Evolutionary conservation across 2,113 vertebrate species (phyloP), one percentile per base, ranked within the genome.

Genomic region (Crotalus tigris): DNA sequence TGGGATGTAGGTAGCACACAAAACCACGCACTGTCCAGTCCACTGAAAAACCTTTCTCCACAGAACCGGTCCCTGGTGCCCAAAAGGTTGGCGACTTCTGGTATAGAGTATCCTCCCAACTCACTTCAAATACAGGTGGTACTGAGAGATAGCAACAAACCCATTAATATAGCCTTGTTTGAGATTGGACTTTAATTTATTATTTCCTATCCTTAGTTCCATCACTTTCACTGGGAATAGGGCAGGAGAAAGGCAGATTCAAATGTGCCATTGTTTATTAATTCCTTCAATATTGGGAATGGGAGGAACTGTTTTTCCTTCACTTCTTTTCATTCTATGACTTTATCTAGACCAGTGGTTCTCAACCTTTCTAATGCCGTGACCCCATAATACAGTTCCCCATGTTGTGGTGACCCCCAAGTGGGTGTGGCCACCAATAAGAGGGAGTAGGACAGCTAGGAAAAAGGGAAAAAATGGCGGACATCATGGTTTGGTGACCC

Each of bases 271-370:
- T 9, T 54, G n/a, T 91, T 46, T 26, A 91, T 7, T 53, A 87
- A 53, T 53, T 26, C 10, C 19, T n/a, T 21, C 57, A 23, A 21
- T 59, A 51, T 87, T 69, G 51, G n/a, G 2, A 81, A 81, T 39
- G 33, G 69, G n/a, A 19, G 33, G 7, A 81, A 81, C 33, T 81
- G 64, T 69, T 39, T 81, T 24, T 12, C 21, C 46, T 53, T 49
- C 29, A 61, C 58, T 88, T 33, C 24, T n/a, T 81, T 24, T 58
- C 58, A 58, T 24, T n/a, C 8, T 51, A 44, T 57, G 53, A 5
- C 58, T 94, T 94, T 90, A 51, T 33, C 64, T 75, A 64, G 26
- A n/a, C n/a, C n/a, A n/a, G n/a, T n/a, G n/a, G n/a, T n/a, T n/a
- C n/a, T n/a, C n/a, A n/a, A n/a, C n/a, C n/a, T n/a, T n/a, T n/a